Evolutionary conservation across 2,888 invertebrate species (phyloP), one percentile per base, ranked within the genome.

Genomic region (Octonoba sinensis): DNA sequence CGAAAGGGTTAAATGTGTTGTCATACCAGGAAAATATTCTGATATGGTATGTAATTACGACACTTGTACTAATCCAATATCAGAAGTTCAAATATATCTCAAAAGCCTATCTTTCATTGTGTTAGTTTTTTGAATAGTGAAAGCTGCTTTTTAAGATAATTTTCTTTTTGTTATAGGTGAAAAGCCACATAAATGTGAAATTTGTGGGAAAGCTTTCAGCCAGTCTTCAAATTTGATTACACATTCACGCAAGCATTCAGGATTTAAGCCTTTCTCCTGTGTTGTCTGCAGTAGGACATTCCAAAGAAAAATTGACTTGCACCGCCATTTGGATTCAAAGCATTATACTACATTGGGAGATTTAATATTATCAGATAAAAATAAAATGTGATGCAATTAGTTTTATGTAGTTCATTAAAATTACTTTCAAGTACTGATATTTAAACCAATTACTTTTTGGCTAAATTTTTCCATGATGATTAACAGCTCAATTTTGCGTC

Each of bases 201-300:
- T 97, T 44, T 99, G 99, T 89, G 97, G 97, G 47, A 99, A 99
- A 89, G 97, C 97, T 36, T 99, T 99, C 91, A 96, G 96, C 86
- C 98, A 99, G 90, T 97, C 97, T 86, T 97, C 97, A 70, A 99
- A 99, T 91, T 92, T 99, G 85, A 99, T 99, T 89, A 99, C 98
- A 3, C 98, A 99, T 90, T 96, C 95, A 79, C 92, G 99, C 83
- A 99, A 99, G 89, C 99, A 99, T 90, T 97, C 98, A 18, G 99
- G 99, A 36, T 97, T 96, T 91, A 97, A 99, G 88, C 99, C 99
- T 0, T 99, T 99, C 90, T 94, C 96, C 6, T 99, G 99, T 89
- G 95, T 96, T 86, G 91, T 96, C 1, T 99, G 99, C 90, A 96
- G 96, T 4, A 92, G 97, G 74, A 94, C 97, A 47, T 99, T 99